A percentile compares a stretch with the other conserved stretches of the same genome.
phyloP scores from a whole-genome alignment of 1,140 invertebrate genomes.

The Bombus fervidus region DNA sequence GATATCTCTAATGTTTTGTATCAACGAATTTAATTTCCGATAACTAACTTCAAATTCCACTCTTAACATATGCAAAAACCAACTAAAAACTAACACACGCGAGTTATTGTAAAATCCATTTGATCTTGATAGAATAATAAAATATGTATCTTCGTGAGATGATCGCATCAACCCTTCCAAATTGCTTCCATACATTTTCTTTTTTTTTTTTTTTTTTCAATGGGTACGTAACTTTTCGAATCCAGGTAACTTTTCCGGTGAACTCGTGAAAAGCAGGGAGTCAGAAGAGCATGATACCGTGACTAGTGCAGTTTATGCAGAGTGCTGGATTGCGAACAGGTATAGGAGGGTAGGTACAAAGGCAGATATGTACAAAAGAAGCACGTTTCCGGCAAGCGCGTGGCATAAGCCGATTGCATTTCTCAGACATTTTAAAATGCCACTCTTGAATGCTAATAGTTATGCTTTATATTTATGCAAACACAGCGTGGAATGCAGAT shows the following conservation, averaged over 20 bases:
- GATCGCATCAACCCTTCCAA: too few species aligned
- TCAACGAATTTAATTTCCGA: background rate
- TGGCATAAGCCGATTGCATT: background rate
- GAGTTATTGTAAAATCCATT: background rate
- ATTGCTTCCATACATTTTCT: background rate
- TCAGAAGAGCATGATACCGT: background rate
- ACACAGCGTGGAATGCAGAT: background rate
- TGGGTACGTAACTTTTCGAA: background rate
- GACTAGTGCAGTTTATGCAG: background rate
- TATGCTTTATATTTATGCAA: background rate
- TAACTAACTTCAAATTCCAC: background rate
- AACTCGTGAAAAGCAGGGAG: background rate
- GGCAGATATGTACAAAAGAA: background rate
- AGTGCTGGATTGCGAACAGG: background rate
- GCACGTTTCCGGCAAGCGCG: slow-evolving; percentile 13
- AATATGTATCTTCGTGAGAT: too few species aligned
- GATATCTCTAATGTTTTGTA: background rate
- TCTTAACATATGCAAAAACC: background rate
- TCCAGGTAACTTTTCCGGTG: background rate
- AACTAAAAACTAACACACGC: too few species aligned
- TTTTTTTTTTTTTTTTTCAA: background rate
- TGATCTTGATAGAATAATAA: background rate
- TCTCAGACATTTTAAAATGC: slow-evolving; percentile 7
- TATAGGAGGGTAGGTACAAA: background rate
- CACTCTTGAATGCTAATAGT: background rate